Conservation (phyloP, 1,140 invertebrate genomes). For the Diplogasteroides magnus region DNA sequence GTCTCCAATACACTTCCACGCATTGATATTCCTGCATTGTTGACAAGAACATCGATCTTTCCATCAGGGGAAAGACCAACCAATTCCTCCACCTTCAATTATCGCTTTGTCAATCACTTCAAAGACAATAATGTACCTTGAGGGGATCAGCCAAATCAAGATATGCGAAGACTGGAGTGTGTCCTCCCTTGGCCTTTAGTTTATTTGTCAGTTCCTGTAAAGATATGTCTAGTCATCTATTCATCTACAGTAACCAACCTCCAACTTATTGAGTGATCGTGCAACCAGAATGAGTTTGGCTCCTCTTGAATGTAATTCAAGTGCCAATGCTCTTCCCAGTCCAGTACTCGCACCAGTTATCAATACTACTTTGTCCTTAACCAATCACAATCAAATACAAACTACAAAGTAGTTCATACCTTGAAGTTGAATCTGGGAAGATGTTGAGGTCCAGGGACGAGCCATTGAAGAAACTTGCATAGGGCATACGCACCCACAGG, state of each 20-base stretch:
- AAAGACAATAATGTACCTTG: too few relatives aligned
- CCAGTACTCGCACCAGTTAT: constrained; percentile 37
- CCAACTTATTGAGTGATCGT: constrained; percentile 47
- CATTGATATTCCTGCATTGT: constrained; percentile 33
- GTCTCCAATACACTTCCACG: constrained; percentile 73
- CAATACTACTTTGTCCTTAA: constrained; percentile 27
- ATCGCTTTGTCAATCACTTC: too few relatives aligned
- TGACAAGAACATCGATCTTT: constrained; percentile 35
- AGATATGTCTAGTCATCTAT: too few relatives aligned
- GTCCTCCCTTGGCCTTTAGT: too few relatives aligned
- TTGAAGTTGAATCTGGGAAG: constrained; percentile 25
- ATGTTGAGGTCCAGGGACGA: constrained; percentile 33
- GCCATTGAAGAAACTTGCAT: constrained; percentile 5
- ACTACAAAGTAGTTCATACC: not conserved
- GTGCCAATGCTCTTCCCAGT: constrained; percentile 27
- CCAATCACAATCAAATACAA: not conserved
- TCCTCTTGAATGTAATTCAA: constrained; percentile 30
- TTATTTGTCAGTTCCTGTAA: too few relatives aligned
- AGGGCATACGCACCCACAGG: constrained; percentile 7
- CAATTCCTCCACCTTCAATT: constrained; percentile 12
- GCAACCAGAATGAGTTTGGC: constrained; percentile 49
- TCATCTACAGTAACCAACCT: too few relatives aligned
- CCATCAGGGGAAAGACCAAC: constrained; percentile 18
- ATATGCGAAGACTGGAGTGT: constrained; percentile 24
- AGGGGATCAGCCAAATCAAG: not conserved